A percentile compares a stretch with the other conserved stretches of the same genome.
phyloP scores from a whole-genome alignment of 2,113 vertebrate species.

The Lagopus muta region DNA sequence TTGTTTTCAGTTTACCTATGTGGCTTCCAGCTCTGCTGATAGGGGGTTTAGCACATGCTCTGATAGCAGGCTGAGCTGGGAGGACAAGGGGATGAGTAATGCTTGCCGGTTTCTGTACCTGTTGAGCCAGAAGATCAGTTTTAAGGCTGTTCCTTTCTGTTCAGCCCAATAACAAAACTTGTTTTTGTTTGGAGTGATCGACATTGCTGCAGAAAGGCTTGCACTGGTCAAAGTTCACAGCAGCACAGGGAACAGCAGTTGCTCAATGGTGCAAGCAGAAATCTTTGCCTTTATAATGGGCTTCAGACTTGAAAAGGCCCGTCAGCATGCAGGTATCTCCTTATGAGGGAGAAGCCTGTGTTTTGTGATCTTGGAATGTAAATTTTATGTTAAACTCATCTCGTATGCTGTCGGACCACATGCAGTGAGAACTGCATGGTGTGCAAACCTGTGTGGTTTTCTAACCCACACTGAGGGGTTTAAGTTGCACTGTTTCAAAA shows the following conservation, averaged over 20 bases:
- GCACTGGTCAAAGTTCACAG: accelerated
- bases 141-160: background rate
- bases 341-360: background rate
- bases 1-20: background rate
- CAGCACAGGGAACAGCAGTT: background rate
- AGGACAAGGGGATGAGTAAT: background rate
- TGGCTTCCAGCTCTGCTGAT: background rate
- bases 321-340: background rate
- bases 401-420: accelerated
- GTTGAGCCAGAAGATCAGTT: background rate
- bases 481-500: background rate
- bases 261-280: background rate
- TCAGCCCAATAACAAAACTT: background rate
- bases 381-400: background rate
- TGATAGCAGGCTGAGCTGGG: conserved; percentile 11
- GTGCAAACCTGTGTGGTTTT: background rate
- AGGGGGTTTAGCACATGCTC: background rate
- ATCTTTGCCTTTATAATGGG: background rate
- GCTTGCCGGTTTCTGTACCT: background rate
- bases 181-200: background rate
- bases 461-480: background rate
- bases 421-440: background rate
- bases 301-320: background rate
- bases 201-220: background rate
- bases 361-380: background rate